Conservation (phyloP, 2,797 vertebrate species). For the Streptopelia turtur region DNA sequence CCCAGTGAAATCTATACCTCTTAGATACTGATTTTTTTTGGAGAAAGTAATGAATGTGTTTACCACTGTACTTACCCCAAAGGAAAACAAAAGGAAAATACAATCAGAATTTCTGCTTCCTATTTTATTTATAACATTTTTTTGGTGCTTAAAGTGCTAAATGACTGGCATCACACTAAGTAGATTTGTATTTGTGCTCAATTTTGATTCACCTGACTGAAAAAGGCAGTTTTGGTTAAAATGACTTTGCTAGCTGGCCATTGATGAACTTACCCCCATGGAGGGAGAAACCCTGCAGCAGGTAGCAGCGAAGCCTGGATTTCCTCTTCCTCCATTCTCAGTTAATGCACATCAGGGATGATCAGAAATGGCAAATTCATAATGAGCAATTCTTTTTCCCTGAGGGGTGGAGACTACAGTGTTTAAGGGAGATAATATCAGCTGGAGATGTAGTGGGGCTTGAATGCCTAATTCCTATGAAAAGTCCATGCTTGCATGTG, state of each 20-base stretch:
- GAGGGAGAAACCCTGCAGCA: background rate
- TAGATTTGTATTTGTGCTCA: background rate
- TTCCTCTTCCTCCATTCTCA: background rate
- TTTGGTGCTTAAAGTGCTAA: background rate
- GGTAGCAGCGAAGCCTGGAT: background rate
- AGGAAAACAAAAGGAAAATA: background rate
- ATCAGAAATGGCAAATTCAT: background rate
- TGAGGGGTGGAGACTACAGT: too few relatives aligned
- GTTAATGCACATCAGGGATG: background rate
- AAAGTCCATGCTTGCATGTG: background rate
- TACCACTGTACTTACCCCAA: background rate
- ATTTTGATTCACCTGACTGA: background rate
- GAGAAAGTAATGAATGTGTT: background rate
- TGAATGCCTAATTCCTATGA: background rate
- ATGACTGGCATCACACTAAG: background rate
- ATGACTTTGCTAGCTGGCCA: background rate
- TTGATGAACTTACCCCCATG: rapidly evolving
- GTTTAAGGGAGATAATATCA: background rate
- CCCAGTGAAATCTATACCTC: background rate
- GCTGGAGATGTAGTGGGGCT: background rate
- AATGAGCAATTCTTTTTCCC: background rate
- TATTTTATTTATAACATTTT: background rate
- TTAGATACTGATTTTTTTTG: background rate
- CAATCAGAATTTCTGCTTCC: background rate
- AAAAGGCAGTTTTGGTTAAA: background rate